phyloP scores from a whole-genome alignment of 2,888 invertebrate genomes.

The Spicauda simplicius region DNA sequence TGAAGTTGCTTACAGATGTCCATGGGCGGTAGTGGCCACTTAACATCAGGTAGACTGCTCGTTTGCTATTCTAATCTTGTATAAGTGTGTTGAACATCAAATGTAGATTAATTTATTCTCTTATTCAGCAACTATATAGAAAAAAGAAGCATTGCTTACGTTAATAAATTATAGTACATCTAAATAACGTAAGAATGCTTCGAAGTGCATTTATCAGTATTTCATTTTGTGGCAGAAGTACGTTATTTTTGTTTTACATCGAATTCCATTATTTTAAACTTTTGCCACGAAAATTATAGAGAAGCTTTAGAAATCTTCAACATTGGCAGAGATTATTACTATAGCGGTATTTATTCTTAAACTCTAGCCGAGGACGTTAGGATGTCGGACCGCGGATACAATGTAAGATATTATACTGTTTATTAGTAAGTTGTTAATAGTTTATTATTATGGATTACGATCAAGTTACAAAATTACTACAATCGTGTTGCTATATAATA shows the following conservation, averaged over 20 bases:
- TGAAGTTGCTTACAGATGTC: too few species aligned
- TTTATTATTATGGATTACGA: conserved; percentile 74
- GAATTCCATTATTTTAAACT: conserved; percentile 7
- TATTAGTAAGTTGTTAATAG: conserved; percentile 83
- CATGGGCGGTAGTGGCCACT: too few species aligned
- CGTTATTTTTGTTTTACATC: conserved; percentile 9
- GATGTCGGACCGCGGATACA: conserved; percentile 52
- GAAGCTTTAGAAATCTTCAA: conserved; percentile 8
- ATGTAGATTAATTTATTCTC: too few species aligned
- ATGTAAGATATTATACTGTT: conserved; percentile 80
- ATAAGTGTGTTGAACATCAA: too few species aligned
- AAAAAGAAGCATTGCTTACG: too few species aligned
- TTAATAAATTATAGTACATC: neutral
- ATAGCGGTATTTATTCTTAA: conserved; percentile 10
- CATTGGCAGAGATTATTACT: conserved; percentile 7
- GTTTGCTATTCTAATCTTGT: too few species aligned
- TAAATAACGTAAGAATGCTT: neutral
- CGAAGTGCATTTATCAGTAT: conserved; percentile 29
- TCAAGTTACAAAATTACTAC: conserved; percentile 73
- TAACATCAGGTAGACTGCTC: too few species aligned
- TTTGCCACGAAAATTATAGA: neutral
- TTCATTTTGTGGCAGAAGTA: conserved; percentile 6
- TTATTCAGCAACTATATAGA: too few species aligned
- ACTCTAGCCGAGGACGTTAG: conserved; percentile 39
- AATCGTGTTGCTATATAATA: conserved; percentile 58